phyloP scores from a whole-genome alignment of 2,113 vertebrate species.

The Sterna hirundo region DNA sequence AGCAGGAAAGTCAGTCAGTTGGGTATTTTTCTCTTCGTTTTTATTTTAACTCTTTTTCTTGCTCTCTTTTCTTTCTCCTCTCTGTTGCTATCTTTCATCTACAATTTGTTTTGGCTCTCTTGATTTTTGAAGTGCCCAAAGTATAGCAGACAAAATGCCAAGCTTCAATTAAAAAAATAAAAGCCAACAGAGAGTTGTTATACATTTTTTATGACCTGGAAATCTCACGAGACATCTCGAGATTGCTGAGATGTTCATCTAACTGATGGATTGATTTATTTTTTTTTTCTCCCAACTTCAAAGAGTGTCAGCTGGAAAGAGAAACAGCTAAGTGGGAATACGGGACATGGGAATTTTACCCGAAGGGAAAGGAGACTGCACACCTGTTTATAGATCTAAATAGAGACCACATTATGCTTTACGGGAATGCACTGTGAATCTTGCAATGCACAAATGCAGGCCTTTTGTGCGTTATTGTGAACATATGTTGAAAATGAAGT shows the following conservation, averaged over 20 bases:
- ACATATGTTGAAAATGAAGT: not conserved
- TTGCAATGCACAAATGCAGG: not conserved
- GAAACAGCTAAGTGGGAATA: slow-evolving; percentile 41
- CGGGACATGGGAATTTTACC: not conserved
- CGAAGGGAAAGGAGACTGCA: not conserved
- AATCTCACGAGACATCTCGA: slow-evolving; percentile 41
- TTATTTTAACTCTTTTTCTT: slow-evolving; percentile 17
- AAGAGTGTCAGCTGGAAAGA: slow-evolving; percentile 54
- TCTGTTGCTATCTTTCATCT: not conserved
- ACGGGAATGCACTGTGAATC: not conserved
- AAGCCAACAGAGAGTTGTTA: not conserved
- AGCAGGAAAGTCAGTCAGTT: not conserved
- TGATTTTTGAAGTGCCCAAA: slow-evolving; percentile 25
- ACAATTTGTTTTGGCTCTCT: not conserved
- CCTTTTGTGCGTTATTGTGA: not conserved
- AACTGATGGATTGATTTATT: slow-evolving; percentile 41
- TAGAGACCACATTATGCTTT: not conserved
- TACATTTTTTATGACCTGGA: slow-evolving; percentile 70
- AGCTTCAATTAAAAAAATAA: slow-evolving; percentile 42
- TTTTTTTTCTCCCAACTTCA: not conserved
- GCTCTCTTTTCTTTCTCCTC: not conserved
- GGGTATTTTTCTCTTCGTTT: not conserved
- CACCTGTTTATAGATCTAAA: not conserved
- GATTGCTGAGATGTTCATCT: slow-evolving; percentile 56
- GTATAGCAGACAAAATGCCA: not conserved